Percentiles rank a stretch among this genome's conserved stretches.
Evolutionary conservation across 2,888 invertebrate species (phyloP).

Genomic region (Linnaemya tessellans): DNA sequence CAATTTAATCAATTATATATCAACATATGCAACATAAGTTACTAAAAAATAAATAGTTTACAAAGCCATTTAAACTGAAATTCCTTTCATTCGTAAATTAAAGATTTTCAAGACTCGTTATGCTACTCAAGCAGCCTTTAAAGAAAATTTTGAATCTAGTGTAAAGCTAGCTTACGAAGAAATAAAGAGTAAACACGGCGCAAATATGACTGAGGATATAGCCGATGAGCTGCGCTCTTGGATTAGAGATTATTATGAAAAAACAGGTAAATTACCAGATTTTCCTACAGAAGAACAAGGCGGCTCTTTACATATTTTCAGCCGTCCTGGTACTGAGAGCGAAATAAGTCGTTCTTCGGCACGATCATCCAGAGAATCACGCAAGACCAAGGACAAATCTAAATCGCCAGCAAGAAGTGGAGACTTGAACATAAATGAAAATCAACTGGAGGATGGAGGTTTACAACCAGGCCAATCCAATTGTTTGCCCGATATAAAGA

Average conservation of each 20-base stretch:
- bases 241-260: conserved; percentile 92
- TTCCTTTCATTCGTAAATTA: not conserved
- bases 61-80: not conserved
- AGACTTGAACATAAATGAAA: conserved; percentile 86
- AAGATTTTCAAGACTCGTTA: conserved; percentile 85
- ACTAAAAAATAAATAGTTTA: no score
- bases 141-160: conserved; percentile 88
- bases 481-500: conserved; percentile 89
- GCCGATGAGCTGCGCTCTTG: conserved; percentile 93
- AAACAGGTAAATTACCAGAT: conserved; percentile 94
- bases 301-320: conserved; percentile 93
- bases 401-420: conserved; percentile 84
- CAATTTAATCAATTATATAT: no score
- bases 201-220: conserved; percentile 92
- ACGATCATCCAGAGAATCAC: conserved; percentile 90
- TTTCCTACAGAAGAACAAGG: conserved; percentile 96
- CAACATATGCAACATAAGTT: not conserved
- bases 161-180: conserved; percentile 86
- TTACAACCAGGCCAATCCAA: conserved; percentile 89
- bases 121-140: conserved; percentile 87
- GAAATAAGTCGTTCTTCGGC: conserved; percentile 91
- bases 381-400: conserved; percentile 90
- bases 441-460: conserved; percentile 83
- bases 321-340: conserved; percentile 91
- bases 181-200: conserved; percentile 88